Base-by-base conservation (phyloP, 2,113 vertebrate species). In the Cinclus mexicanus region DNA sequence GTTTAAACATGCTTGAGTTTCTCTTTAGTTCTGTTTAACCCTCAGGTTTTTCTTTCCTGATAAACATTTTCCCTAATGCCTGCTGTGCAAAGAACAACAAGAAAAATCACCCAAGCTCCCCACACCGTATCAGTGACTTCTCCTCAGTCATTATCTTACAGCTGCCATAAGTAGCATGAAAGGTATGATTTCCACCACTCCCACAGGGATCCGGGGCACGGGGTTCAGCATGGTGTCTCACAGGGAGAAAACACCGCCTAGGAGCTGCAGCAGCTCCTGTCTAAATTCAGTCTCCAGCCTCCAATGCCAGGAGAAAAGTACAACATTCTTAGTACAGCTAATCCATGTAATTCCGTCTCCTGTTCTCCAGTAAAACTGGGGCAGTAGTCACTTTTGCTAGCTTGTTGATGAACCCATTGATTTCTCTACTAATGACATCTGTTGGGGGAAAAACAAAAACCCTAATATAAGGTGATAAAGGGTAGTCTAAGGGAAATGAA, bases 31-130 rank as follows among this genome's bases (percentile, higher is more conserved):
- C 91, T 64, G 77, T 94, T 98, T 97, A 97, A 97, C 95, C 96
- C 84, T 95, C 71, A 59, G 50, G 21, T 72, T 93, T 93, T 92
- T 91, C 89, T 64, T 94, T 89, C 68, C 86, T 96, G 96, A 98
- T 97, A 97, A 98, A 97, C 90, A 97, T 96, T 97, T 97, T 82
- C 94, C 97, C 91, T 93, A 64, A 67, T 39, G 35, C 94, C 95
- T 96, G 96, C 96, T 97, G 95, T 93, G 95, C 88, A 89, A 86
- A 91, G 96, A 97, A 97, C 95, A 98, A 96, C 81, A 93, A 79
- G 72, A 87, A 93, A 94, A 94, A 85, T 67, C 85, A 86, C 92
- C 84, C 89, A 29, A 93, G 92, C 87, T 93, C 75, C 95, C 64
- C 72, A 85, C 85, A 97, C 78, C 63, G 4, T 64, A 79, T 83